A percentile compares a stretch with the other conserved stretches of the same genome.
phyloP scores from a whole-genome alignment of 2,113 vertebrate species.

The Penelope pileata region DNA sequence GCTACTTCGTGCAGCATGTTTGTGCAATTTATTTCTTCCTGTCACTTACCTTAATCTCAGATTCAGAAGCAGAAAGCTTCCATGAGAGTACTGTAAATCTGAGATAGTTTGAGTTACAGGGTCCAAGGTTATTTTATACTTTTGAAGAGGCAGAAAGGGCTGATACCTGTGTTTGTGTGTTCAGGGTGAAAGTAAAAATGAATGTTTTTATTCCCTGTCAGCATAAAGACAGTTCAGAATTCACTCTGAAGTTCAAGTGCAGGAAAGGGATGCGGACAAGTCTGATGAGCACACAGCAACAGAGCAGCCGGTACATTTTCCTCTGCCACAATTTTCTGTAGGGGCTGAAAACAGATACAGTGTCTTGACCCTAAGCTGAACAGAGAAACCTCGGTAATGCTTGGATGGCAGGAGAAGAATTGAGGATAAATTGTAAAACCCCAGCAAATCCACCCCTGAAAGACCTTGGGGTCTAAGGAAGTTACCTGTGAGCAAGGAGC shows the following conservation, averaged over 20 bases:
- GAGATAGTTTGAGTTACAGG: neutral
- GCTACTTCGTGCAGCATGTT: neutral
- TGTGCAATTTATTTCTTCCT: neutral
- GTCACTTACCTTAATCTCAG: neutral
- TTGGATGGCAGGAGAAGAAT: neutral
- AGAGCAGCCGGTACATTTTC: neutral
- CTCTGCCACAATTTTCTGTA: neutral
- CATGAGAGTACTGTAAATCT: neutral
- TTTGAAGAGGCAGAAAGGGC: neutral
- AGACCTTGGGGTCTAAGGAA: neutral
- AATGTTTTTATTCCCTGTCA: neutral
- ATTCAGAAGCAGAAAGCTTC: neutral
- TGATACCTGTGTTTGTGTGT: neutral
- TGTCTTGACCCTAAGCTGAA: neutral
- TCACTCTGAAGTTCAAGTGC: neutral
- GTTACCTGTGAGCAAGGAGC: neutral
- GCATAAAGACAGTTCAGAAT: neutral
- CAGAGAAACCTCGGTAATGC: neutral
- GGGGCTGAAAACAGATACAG: neutral
- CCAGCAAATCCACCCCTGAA: neutral
- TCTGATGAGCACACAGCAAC: neutral
- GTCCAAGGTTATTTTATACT: neutral
- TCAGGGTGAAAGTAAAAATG: neutral
- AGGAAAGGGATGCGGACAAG: neutral
- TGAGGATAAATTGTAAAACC: neutral